Evolutionary conservation across 2,888 invertebrate genomes (phyloP).

Genomic region (Linnaemya tessellans): DNA sequence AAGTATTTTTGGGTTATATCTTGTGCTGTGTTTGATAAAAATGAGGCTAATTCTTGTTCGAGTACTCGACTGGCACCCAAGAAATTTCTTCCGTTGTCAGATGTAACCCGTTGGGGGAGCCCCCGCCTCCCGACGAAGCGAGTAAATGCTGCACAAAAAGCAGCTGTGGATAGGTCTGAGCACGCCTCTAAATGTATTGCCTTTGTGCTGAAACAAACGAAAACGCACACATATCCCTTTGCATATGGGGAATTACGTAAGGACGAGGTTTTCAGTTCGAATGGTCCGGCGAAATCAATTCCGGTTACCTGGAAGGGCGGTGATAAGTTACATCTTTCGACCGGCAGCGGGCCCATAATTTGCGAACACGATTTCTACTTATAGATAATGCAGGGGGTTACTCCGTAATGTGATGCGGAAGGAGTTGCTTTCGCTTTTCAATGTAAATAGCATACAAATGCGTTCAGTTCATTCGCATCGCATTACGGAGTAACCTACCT

Average conservation of each 20-base stretch:
- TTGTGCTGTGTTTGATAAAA: not conserved
- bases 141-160: not conserved
- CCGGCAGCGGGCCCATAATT: not conserved
- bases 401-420: too few species aligned
- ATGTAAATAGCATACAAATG: not conserved
- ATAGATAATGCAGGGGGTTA: not conserved
- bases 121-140: not conserved
- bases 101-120: not conserved
- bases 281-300: not conserved
- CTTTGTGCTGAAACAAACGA: not conserved
- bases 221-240: not conserved
- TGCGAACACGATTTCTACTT: not conserved
- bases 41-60: not conserved
- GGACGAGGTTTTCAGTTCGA: not conserved
- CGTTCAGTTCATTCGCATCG: not conserved
- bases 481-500: not conserved
- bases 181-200: not conserved
- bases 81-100: constrained; percentile 4
- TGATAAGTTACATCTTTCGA: not conserved
- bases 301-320: not conserved
- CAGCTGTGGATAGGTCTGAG: too few species aligned
- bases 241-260: not conserved
- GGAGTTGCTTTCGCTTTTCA: too few species aligned
- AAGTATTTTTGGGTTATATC: not conserved
- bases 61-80: not conserved